Base-by-base conservation (phyloP, 2,113 vertebrate genomes). In the Nicator chloris region DNA sequence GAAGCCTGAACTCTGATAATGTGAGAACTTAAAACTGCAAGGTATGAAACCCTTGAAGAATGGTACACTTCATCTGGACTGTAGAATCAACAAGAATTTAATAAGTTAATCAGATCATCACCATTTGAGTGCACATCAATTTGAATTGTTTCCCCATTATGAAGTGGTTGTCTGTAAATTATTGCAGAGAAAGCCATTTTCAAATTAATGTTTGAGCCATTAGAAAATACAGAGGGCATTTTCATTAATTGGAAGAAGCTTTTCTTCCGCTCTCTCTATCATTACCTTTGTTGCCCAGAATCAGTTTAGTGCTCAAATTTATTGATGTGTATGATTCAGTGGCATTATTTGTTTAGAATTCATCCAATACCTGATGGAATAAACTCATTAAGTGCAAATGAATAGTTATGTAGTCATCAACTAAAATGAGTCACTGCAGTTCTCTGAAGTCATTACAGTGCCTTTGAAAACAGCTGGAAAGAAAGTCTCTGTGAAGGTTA, bases 31-130 rank as follows among this genome's bases (percentile, higher is more conserved):
- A 90, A 97, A 97, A 96, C 64, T 66, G 53, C 66, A 94, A 93
- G 50, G 51, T 97, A 95, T 93, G 91, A 98, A 98, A 96, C 87
- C 90, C 83, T 84, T 96, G 97, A 98, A 97, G 98, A 98, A 98
- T 95, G 94, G 96, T 92, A 81, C 53, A 94, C 95, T 97, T 98
- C 94, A 97, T 96, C 91, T 82, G 96, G 95, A 95, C 82, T 96
- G 90, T 97, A 97, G 97, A 97, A 98, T 98, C 98, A 98, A 98
- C 97, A 97, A 98, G 96, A 98, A 98, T 98, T 97, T 98, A 98
- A 98, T 98, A 98, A 97, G 97, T 97, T 98, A 98, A 98, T 98
- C 97, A 98, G 97, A 98, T 98, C 98, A 98, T 97, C 97, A 96
- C 81, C 44, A 0, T 97, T 97, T 72, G 78, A 94, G 91, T 97